These are phyloP conservation scores for Nothocercus julius DNA, from an alignment of 2,113 vertebrate genomes.

Conservation along the genomic window DNA sequence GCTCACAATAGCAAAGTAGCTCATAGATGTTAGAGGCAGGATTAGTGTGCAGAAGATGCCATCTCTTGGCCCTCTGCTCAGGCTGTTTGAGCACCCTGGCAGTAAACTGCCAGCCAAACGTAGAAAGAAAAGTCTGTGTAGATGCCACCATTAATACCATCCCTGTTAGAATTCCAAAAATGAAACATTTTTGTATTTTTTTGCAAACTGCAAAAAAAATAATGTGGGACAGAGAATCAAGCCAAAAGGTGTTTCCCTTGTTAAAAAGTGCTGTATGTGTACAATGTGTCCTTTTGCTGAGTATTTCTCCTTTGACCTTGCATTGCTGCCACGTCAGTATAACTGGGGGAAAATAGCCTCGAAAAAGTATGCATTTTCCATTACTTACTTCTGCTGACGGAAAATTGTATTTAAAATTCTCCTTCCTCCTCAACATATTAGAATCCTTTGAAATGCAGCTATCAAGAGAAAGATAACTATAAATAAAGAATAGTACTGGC, in stretches of 20 bases:
- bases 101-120: neutral
- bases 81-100: neutral
- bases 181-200: neutral
- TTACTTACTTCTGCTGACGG: neutral
- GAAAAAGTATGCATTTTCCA: neutral
- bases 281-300: conserved; percentile 63
- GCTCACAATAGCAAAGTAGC: neutral
- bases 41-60: neutral
- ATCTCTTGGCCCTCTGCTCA: neutral
- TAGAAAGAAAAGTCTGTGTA: neutral
- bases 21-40: neutral
- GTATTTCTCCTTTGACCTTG: conserved; percentile 77
- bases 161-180: neutral
- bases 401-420: neutral
- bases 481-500: neutral
- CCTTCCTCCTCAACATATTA: neutral
- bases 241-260: conserved; percentile 56
- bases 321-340: conserved; percentile 71
- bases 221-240: neutral
- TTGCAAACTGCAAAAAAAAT: neutral
- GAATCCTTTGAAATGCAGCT: neutral
- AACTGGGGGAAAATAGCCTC: conserved; percentile 43
- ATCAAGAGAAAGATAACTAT: neutral
- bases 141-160: neutral
- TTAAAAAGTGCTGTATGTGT: conserved; percentile 74